Percentiles rank a stretch among this genome's conserved stretches.
phyloP scores from a whole-genome alignment of 2,797 vertebrate genomes.

The Darevskia nairensis region DNA sequence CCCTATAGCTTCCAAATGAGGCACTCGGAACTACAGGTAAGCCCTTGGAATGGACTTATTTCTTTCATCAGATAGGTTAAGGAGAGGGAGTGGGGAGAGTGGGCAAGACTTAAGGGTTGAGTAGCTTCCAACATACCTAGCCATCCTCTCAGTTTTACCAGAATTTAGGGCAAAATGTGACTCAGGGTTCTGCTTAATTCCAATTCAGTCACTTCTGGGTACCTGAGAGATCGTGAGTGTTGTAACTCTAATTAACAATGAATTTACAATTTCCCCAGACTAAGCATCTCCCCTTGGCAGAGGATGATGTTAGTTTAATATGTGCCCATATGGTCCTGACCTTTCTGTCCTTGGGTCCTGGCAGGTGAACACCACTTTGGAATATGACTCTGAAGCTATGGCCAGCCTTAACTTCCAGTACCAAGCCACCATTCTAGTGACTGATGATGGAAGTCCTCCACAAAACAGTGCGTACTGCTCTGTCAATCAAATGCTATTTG shows the following conservation, averaged over 20 bases:
- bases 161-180: not conserved
- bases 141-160: not conserved
- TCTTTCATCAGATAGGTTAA: not conserved
- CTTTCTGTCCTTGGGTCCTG: not conserved
- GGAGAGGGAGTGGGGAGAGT: no score
- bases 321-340: not conserved
- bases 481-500: not conserved
- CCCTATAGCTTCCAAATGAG: constrained; percentile 67
- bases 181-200: not conserved
- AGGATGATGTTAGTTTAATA: not conserved
- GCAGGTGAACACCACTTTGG: constrained; percentile 74
- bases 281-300: not conserved
- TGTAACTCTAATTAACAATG: not conserved
- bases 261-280: not conserved
- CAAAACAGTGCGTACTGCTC: constrained; percentile 71
- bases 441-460: constrained; percentile 65
- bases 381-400: constrained; percentile 67
- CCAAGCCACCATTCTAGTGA: constrained; percentile 67
- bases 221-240: not conserved
- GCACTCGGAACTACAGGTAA: constrained; percentile 71
- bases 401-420: constrained; percentile 54
- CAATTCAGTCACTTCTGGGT: not conserved
- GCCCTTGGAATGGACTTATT: not conserved
- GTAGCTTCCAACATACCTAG: not conserved
- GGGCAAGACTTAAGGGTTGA: not conserved